Evolutionary conservation across 2,113 vertebrate genomes (phyloP).

Genomic region (Nibea albiflora): DNA sequence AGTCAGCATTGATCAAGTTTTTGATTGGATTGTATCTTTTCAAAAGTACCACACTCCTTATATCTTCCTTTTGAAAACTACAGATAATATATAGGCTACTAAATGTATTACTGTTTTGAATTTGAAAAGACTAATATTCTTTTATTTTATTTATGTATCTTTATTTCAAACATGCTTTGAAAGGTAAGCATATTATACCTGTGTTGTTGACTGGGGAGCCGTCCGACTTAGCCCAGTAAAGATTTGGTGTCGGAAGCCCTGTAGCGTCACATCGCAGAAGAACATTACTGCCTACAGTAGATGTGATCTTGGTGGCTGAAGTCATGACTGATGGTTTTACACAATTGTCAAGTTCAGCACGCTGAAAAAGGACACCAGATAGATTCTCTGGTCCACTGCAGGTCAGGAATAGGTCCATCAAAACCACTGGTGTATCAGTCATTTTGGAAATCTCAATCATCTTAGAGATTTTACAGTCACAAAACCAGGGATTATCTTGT

Average conservation of each 20-base stretch:
- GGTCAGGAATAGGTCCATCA: constrained; percentile 89
- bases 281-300: constrained; percentile 91
- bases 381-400: constrained; percentile 91
- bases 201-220: constrained; percentile 87
- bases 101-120: background rate
- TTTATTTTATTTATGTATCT: too few relatives aligned
- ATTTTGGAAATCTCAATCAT: constrained; percentile 93
- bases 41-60: background rate
- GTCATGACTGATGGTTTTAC: constrained; percentile 93
- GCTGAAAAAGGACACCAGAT: constrained; percentile 90
- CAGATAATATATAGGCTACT: background rate
- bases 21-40: background rate
- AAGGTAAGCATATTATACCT: constrained; percentile 82
- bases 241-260: constrained; percentile 91
- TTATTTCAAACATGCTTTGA: background rate
- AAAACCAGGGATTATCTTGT: constrained; percentile 97
- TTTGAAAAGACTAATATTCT: background rate
- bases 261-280: constrained; percentile 93
- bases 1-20: constrained; percentile 2
- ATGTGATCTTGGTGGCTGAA: constrained; percentile 95
- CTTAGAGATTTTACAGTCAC: constrained; percentile 96
- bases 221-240: constrained; percentile 88
- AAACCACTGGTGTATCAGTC: constrained; percentile 80
- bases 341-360: constrained; percentile 92
- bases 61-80: background rate